phyloP scores from a whole-genome alignment of 2,888 invertebrate species.

The Helobdella robusta region DNA sequence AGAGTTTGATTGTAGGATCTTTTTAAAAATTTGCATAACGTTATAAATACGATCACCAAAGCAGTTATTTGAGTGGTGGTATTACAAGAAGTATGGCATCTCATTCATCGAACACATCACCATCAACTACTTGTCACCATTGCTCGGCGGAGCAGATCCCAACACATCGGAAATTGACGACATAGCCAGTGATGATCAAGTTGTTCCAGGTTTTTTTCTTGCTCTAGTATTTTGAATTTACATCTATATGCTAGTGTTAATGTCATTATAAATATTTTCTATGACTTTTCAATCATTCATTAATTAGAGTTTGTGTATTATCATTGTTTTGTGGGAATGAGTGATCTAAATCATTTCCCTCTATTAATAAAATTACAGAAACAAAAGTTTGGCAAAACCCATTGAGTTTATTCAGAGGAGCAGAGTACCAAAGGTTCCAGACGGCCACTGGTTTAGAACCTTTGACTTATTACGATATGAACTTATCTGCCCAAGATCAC shows the following conservation, averaged over 20 bases:
- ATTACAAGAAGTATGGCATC: conserved; percentile 92
- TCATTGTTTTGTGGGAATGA: too few relatives aligned
- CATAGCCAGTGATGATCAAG: conserved; percentile 25
- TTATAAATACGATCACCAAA: too few relatives aligned
- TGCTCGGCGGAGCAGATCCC: conserved; percentile 60
- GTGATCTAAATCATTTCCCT: too few relatives aligned
- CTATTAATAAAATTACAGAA: conserved; percentile 55
- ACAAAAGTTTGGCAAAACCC: conserved; percentile 96
- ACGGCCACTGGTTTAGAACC: conserved; percentile 85
- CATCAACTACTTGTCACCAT: conserved; percentile 81
- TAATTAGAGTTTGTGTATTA: too few relatives aligned
- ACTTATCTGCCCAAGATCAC: conserved; percentile 94
- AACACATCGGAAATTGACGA: conserved; percentile 28
- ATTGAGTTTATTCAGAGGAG: conserved; percentile 81
- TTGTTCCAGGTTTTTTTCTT: conserved; percentile 28
- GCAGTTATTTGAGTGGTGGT: conserved; percentile 93
- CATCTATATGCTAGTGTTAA: too few relatives aligned
- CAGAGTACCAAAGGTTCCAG: conserved; percentile 87
- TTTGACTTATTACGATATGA: conserved; percentile 96
- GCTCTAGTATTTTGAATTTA: too few relatives aligned
- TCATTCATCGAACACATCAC: conserved; percentile 95
- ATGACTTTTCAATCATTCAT: too few relatives aligned
- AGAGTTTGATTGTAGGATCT: background rate
- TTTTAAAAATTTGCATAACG: too few relatives aligned
- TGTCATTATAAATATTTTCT: too few relatives aligned